Evolutionary conservation across 2,797 vertebrate genomes (phyloP).

Genomic region (Pseudomugil gertrudae): DNA sequence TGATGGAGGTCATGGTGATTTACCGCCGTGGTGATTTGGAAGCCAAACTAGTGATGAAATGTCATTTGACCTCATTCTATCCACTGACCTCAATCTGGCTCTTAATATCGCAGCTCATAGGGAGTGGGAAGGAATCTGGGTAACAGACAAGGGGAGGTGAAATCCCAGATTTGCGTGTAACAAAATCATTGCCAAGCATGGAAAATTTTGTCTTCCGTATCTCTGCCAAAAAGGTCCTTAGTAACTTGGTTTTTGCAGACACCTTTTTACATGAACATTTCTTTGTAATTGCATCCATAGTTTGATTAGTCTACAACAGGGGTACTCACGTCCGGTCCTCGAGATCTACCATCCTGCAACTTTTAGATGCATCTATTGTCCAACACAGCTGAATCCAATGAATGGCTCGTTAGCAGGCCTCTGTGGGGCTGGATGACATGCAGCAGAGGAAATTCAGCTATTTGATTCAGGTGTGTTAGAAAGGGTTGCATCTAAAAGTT

Average conservation of each 20-base stretch:
- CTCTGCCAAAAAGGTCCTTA: background rate
- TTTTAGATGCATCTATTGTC: too few species aligned
- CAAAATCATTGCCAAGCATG: background rate
- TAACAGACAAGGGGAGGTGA: background rate
- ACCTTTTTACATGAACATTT: background rate
- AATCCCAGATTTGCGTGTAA: conserved; percentile 33
- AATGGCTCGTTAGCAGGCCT: too few species aligned
- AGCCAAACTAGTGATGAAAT: conserved; percentile 62
- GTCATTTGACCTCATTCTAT: conserved; percentile 64
- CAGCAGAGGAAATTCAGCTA: too few species aligned
- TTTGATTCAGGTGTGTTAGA: too few species aligned
- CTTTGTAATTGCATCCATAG: background rate
- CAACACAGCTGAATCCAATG: too few species aligned
- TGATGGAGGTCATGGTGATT: background rate
- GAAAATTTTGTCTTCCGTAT: conserved; percentile 4
- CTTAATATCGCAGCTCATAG: conserved; percentile 46
- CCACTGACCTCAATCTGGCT: conserved; percentile 73
- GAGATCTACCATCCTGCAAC: too few species aligned
- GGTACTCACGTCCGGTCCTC: too few species aligned
- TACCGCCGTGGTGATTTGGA: conserved; percentile 4
- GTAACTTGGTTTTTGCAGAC: background rate
- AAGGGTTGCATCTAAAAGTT: too few species aligned
- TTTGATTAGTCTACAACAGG: background rate
- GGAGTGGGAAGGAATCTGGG: conserved; percentile 10
- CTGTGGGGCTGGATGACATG: too few species aligned